phyloP scores from a whole-genome alignment of 2,888 invertebrate species.

The Thecocarcelia acutangulata region DNA sequence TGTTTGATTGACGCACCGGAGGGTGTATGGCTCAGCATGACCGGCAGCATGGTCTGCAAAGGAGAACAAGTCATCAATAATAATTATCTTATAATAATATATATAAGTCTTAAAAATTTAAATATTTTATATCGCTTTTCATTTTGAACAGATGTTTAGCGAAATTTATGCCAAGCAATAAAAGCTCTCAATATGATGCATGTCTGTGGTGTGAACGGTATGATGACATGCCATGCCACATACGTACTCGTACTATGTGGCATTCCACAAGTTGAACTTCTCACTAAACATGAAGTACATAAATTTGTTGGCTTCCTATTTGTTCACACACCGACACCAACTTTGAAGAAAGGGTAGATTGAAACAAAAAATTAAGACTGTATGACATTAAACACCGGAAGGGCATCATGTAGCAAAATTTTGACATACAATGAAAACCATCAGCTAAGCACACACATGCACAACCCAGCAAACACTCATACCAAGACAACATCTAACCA shows the following conservation, averaged over 20 bases:
- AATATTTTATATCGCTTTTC: too few species aligned
- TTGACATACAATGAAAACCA: constrained; percentile 28
- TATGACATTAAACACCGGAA: constrained; percentile 43
- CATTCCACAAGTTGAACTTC: constrained; percentile 43
- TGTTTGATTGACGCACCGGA: constrained; percentile 81
- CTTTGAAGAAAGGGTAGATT: background rate
- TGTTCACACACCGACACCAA: background rate
- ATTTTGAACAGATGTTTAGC: too few species aligned
- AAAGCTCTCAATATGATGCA: too few species aligned
- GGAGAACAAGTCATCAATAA: background rate
- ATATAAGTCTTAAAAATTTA: too few species aligned
- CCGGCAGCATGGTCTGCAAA: constrained; percentile 81
- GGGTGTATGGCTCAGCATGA: constrained; percentile 81
- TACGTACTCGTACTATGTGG: too few species aligned
- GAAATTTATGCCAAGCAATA: too few species aligned
- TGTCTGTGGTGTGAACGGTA: background rate
- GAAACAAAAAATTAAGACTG: constrained; percentile 36
- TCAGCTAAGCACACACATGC: too few species aligned
- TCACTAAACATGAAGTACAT: constrained; percentile 32
- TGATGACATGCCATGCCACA: constrained; percentile 38
- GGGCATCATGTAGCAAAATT: constrained; percentile 48
- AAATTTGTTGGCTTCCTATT: constrained; percentile 34
- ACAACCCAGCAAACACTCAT: too few species aligned
- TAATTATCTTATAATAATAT: too few species aligned
- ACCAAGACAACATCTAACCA: too few species aligned